Evolutionary conservation across 2,113 vertebrate species (phyloP), one percentile per base, ranked within the genome.

Genomic region (Tragelaphus strepsiceros): DNA sequence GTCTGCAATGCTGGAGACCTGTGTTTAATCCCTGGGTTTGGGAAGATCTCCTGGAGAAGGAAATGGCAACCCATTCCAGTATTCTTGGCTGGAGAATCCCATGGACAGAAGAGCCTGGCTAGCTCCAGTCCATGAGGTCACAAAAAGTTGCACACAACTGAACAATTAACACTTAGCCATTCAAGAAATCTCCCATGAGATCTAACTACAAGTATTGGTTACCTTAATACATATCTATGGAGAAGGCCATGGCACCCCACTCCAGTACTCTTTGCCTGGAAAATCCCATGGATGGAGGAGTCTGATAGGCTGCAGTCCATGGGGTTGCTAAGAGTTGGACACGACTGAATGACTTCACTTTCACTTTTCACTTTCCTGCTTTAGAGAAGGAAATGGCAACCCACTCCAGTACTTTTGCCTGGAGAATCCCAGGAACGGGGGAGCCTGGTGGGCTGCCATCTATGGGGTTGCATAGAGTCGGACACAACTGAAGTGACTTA

Each of bases 151-250:
- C 64, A 71, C 19, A 71, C 9, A 71, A 35, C 64, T 71, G n/a
- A 71, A 71, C 0, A 5, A 35, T 71, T 71, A 71, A 35, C n/a
- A 71, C 19, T 71, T 71, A 71, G n/a, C 11, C 62, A 58, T 30
- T 93, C 16, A 94, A 80, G 32, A 16, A 59, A 59, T 93, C 77
- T 87, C 43, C n/a, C 74, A 12, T 88, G 58, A 94, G 4, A 94
- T 39, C 17, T 88, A 78, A 61, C 14, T 9, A 74, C 24, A 83
- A 71, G 17, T 21, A 51, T 56, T 51, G 32, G 5, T 62, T 82
- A 53, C 21, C 28, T 86, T 91, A 89, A 80, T 53, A 59, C 64
- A n/a, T 64, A 95, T 94, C 94, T 77, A 51, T 64, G 49, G 49
- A 49, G 49, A 49, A 49, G 49, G 49, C 10, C 11, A 49, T 49